Evolutionary conservation across 1,140 invertebrate genomes (phyloP).

Genomic region (Hyles euphorbiae): DNA sequence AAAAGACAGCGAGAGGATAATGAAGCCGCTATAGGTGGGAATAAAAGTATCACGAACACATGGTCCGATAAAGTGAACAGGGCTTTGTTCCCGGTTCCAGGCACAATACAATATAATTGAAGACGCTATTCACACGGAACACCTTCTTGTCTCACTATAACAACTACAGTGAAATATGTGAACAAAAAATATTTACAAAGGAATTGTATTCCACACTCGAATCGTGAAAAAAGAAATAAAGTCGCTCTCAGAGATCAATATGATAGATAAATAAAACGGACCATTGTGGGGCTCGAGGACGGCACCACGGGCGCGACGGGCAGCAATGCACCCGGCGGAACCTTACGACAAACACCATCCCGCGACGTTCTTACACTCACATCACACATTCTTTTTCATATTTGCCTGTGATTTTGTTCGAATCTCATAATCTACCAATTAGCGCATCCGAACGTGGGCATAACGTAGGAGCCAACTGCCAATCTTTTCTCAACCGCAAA

Average conservation of each 20-base stretch:
- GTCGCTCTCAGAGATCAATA: constrained; percentile 50
- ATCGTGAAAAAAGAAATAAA: constrained; percentile 44
- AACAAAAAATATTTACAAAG: constrained; percentile 57
- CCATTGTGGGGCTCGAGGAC: constrained; percentile 38
- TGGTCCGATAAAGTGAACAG: too few species aligned
- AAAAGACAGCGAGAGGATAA: not conserved
- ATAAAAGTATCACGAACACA: too few species aligned
- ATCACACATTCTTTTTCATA: not conserved
- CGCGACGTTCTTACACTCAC: constrained; percentile 15
- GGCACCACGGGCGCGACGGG: not conserved
- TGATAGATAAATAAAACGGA: constrained; percentile 52
- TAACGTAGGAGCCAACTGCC: too few species aligned
- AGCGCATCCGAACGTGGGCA: not conserved
- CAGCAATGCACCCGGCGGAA: constrained; percentile 19
- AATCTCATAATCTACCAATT: constrained; percentile 2
- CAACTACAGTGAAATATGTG: constrained; percentile 44
- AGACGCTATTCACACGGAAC: constrained; percentile 32
- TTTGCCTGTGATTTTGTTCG: constrained; percentile 1
- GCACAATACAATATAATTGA: constrained; percentile 38
- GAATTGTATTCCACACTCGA: constrained; percentile 43
- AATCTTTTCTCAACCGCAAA: too few species aligned
- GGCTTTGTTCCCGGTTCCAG: constrained; percentile 9
- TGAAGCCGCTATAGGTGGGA: too few species aligned
- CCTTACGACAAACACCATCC: constrained; percentile 6
- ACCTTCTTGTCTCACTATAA: constrained; percentile 33